Evolutionary conservation across 2,797 vertebrate species (phyloP), one percentile per base, ranked within the genome.

Genomic region (Harpagifer antarcticus): DNA sequence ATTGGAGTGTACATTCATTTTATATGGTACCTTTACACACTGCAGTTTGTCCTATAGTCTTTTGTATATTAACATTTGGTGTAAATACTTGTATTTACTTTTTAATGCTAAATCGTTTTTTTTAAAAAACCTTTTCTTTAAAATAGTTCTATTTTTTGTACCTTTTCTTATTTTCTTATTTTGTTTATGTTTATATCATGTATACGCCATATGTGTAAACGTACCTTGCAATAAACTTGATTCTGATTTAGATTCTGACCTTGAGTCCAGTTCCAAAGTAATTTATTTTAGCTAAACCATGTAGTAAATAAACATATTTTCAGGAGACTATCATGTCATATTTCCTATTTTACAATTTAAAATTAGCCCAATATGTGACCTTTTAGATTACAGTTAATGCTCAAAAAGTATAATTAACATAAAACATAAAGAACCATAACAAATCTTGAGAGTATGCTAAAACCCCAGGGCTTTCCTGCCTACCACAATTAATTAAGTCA

Each of bases 401-500:
- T 50, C 3, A 12, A 69, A 58, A 59, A 20, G 11, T 33, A 20
- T 56, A 1, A 58, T 47, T 37, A 17, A 23, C 23, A 23, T 23
- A 61, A 45, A 0, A 47, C 13, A 27, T 17, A 1, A 16, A 48
- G 40, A 61, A 11, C 15, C 42, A 42, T 5, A 37, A 61, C 1
- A 68, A 20, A 45, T 33, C 19, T 54, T 55, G 16, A 68, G 11
- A 17, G 54, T 9, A 53, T 57, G 63, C 72, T 55, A 48, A 81
- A 80, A 77, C 59, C 16, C 17, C 43, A 64, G 43, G 43, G 50
- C 11, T 67, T 62, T 63, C 19, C 17, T 64, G 54, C 10, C 20
- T 5, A 53, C 57, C 58, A 53, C 63, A 42, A 13, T 15, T 71
- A 55, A 81, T 78, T 64, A 42, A 47, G 72, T 50, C 58, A 59